Base-by-base conservation (phyloP, 2,113 vertebrate genomes). In the Myrmecophaga tridactyla region DNA sequence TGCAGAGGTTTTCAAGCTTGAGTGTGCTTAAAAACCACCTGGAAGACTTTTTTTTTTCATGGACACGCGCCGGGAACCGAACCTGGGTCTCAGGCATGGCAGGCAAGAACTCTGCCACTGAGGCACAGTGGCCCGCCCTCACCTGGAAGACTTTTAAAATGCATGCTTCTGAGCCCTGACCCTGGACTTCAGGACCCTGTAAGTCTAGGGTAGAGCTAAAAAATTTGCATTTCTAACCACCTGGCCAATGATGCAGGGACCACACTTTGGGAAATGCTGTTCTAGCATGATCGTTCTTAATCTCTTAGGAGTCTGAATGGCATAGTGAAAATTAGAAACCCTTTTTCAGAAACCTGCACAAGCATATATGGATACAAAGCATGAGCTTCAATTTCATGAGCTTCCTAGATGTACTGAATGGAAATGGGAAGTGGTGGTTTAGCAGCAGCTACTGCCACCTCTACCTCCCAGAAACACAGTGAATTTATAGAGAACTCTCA, bases 341-440 rank as follows among this genome's bases (percentile, higher is more conserved):
- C 76, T 20, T 82, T 15, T 48, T 90, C 25, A 75, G 31, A 95
- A 84, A 72, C 13, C 39, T 95, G 17, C 18, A 90, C 8, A 72
- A 69, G 78, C 89, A 94, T 18, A 87, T 23, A 43, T 56, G 75
- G 75, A 81, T 27, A 36, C 23, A 92, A 90, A 92, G n/a, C 77
- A 93, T 46, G 34, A 53, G 21, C 27, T 53, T 63, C 53, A 77
- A 41, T 34, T 76, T 88, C 3, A 72, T 18, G n/a, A 31, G 18
- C 4, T 90, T 76, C 29, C 3, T n/a, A 84, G 72, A 93, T 10
- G 2, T 29, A 46, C 34, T 83, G 62, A 53, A 21, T 82, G 29
- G 7, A 41, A 88, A 88, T 31, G 25, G 46, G 60, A 25, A 51
- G 14, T 31, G 53, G 27, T 27, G 15, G 53, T 15, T n/a, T 65